Evolutionary conservation across 2,888 invertebrate genomes (phyloP), one percentile per base, ranked within the genome.

Genomic region (Octonoba sinensis): DNA sequence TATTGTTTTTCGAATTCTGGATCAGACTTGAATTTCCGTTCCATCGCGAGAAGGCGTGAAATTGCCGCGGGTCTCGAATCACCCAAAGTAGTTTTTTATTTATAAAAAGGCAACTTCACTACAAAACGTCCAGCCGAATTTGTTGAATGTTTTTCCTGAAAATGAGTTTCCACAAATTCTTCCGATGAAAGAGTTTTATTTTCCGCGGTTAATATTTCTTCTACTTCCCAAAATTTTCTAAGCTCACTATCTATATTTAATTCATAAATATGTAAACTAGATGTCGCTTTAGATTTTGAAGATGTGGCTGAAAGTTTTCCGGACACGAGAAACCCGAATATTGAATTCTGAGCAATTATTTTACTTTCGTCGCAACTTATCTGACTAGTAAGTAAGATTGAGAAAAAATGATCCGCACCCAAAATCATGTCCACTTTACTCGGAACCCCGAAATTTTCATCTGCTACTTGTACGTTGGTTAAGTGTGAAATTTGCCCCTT

Each of bases 341-440:
- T 57, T 22, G n/a, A 57, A 12, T 57, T 57, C 20, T 57, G 57
- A 57, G 20, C 57, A 1, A 57, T 57, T 57, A 57, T 20, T 8
- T 57, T 24, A 22, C 22, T 57, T 20, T 57, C 57, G 1, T 20
- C 1, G 20, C 57, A 57, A 57, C n/a, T n/a, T n/a, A n/a, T 15
- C 13, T 57, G 57, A 20, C 57, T 22, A 8, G 57, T 20, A 57
- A 57, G 24, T 2, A 57, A 22, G 20, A 57, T 20, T 20, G 22
- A 57, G 22, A 57, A 57, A n/a, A n/a, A 6, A 12, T 57, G 20
- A 20, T 57, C 57, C 20, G 20, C 18, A 12, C 57, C 57, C 3
- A 57, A 6, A 57, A 57, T 22, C 57, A n/a, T 57, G 12, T 57
- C 57, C 3, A 57, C 22, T 20, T 57, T 22, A 57, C 20, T 20